A percentile compares a stretch with the other conserved stretches of the same genome.
These are phyloP conservation scores for Eretmocerus hayati DNA, from an alignment of 2,888 invertebrate species.

Conservation along the genomic window DNA sequence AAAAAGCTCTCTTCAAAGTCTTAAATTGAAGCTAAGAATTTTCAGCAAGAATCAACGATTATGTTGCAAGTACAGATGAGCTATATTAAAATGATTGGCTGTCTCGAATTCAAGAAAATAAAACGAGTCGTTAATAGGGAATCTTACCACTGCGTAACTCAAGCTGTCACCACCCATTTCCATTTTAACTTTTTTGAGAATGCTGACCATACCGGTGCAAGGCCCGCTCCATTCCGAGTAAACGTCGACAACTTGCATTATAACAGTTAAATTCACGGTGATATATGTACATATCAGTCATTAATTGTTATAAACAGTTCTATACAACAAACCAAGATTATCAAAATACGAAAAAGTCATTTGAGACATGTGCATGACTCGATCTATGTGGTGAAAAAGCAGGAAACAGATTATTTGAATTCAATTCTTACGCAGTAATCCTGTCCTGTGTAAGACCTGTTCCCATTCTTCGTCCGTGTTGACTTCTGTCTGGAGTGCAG, in stretches of 20 bases:
- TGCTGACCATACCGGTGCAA: conserved; percentile 79
- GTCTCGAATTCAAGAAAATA: no score
- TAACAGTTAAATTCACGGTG: background rate
- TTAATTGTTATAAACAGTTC: no score
- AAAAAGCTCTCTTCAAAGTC: no score
- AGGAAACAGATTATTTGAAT: background rate
- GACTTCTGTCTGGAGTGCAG: conserved; percentile 74
- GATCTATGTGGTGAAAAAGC: no score
- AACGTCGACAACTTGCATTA: conserved; percentile 71
- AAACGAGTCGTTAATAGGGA: no score
- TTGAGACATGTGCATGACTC: background rate
- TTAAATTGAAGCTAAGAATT: no score
- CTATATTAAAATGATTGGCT: no score
- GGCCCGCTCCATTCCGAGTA: conserved; percentile 96
- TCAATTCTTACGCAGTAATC: conserved; percentile 53
- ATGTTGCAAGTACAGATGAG: conserved; percentile 31
- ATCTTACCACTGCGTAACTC: conserved; percentile 68
- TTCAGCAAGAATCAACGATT: no score
- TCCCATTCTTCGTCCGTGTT: conserved; percentile 80
- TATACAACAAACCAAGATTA: no score
- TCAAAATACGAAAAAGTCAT: background rate
- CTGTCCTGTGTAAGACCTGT: conserved; percentile 67
- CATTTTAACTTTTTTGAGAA: conserved; percentile 80
- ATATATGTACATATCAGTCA: no score
- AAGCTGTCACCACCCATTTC: conserved; percentile 82